A percentile compares a stretch with the other conserved stretches of the same genome.
Evolutionary conservation across 1,140 invertebrate species (phyloP).

Genomic region (Antheraea pernyi): DNA sequence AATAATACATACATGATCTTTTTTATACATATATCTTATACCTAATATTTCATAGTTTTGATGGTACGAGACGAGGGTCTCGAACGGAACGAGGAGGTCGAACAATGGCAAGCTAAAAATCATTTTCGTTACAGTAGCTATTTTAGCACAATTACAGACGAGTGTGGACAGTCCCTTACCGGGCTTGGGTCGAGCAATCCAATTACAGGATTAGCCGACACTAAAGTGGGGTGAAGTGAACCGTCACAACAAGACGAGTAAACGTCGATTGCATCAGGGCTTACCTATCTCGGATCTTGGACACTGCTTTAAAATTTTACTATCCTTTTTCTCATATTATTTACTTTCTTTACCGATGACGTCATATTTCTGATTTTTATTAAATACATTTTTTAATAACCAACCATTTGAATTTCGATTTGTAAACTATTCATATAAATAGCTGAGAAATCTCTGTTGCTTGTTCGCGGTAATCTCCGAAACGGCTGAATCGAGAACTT

Average conservation of each 20-base stretch:
- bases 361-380: no score
- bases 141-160: not conserved
- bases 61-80: not conserved
- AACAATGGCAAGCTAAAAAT: not conserved
- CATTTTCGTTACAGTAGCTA: not conserved
- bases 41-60: not conserved
- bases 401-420: no score
- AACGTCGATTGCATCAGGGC: not conserved
- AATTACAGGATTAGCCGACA: constrained; percentile 40
- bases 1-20: no score
- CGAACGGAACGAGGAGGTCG: no score
- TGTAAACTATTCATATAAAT: no score
- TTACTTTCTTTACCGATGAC: no score
- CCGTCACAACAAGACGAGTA: constrained; percentile 20
- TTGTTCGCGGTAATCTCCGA: no score
- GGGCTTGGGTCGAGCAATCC: constrained; percentile 32
- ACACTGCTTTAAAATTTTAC: not conserved
- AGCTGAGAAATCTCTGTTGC: no score
- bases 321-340: no score
- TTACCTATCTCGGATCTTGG: not conserved
- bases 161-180: constrained; percentile 24
- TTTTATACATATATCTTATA: not conserved
- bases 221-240: constrained; percentile 45
- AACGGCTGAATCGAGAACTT: no score
- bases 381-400: no score